Evolutionary conservation across 2,113 vertebrate genomes (phyloP).

Genomic region (Trematocara variabile): DNA sequence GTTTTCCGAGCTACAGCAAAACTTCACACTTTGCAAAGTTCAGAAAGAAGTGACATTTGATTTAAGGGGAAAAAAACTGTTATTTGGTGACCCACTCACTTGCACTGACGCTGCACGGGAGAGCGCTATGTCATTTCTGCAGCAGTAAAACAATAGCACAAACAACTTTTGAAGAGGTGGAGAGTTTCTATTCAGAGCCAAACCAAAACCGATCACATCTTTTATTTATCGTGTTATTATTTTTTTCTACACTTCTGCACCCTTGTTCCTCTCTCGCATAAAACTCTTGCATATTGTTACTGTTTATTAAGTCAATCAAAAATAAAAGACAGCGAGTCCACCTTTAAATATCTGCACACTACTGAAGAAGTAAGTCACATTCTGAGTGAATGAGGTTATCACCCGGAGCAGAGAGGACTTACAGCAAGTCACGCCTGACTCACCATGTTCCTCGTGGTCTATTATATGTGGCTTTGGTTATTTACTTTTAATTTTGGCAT

Average conservation of each 20-base stretch:
- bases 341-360: not conserved
- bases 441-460: constrained; percentile 29
- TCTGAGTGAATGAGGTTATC: constrained; percentile 33
- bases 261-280: not conserved
- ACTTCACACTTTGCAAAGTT: not conserved
- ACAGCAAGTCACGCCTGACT: constrained; percentile 52
- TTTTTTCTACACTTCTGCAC: not conserved
- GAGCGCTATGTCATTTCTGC: not conserved
- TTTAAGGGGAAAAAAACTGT: not conserved
- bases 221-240: not conserved
- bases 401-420: constrained; percentile 25
- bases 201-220: not conserved
- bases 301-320: not conserved
- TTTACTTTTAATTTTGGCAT: constrained; percentile 59
- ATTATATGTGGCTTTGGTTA: constrained; percentile 39
- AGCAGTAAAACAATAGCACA: not conserved
- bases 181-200: not conserved
- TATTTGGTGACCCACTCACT: not conserved
- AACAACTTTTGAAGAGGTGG: not conserved
- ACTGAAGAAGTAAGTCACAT: constrained; percentile 19
- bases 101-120: not conserved
- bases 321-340: not conserved
- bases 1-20: not conserved
- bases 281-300: not conserved
- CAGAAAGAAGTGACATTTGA: not conserved